Percentiles rank a stretch among this genome's conserved stretches.
phyloP scores from a whole-genome alignment of 30 jellyfish, hydroid and myxozoan species.

The Nemopilema nomurai region DNA sequence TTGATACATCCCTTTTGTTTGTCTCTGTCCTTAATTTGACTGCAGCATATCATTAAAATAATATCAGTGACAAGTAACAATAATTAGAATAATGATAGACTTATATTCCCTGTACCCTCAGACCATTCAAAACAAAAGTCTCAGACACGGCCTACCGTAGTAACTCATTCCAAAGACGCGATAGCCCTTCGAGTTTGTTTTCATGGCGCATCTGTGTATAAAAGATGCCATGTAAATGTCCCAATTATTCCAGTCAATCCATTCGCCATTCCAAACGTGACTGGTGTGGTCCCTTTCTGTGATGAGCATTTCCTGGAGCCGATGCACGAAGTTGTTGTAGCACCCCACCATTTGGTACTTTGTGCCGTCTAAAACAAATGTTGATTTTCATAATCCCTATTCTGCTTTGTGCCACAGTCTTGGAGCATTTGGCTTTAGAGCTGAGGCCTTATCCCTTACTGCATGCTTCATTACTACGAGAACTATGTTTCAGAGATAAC shows the following conservation, averaged over 20 bases:
- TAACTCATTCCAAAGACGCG: slow-evolving; percentile 49
- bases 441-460: background rate
- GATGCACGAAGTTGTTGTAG: background rate
- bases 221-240: slow-evolving; percentile 11
- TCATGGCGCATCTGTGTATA: slow-evolving; percentile 41
- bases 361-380: slow-evolving; percentile 4
- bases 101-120: too few relatives aligned
- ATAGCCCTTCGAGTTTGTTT: slow-evolving; percentile 3
- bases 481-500: too few relatives aligned
- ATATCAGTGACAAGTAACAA: too few relatives aligned
- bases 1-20: too few relatives aligned
- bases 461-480: too few relatives aligned
- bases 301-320: slow-evolving; percentile 6
- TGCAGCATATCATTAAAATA: too few relatives aligned
- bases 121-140: background rate
- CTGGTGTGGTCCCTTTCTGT: slow-evolving; percentile 47
- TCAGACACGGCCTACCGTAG: slow-evolving; percentile 26
- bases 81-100: too few relatives aligned
- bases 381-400: background rate
- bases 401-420: background rate
- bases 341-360: slow-evolving; percentile 43
- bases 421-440: background rate
- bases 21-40: too few relatives aligned
- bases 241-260: slow-evolving; percentile 55
- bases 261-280: slow-evolving; percentile 44